Conservation (phyloP, 1,140 invertebrate species). For the Eurosta solidaginis region DNA sequence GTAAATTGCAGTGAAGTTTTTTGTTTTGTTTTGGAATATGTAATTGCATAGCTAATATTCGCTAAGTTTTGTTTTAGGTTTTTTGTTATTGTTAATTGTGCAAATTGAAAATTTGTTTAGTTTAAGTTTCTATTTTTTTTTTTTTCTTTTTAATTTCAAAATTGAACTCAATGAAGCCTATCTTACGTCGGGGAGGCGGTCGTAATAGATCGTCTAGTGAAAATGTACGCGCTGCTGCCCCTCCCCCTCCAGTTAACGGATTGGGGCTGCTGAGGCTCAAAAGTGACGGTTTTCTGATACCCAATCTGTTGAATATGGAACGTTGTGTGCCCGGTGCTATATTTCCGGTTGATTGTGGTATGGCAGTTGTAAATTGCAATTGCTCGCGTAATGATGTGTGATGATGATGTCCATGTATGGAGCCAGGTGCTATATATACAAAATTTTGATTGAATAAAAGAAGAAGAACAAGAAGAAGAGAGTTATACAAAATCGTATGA, state of each 20-base stretch:
- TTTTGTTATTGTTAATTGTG: constrained; percentile 17
- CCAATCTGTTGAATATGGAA: constrained; percentile 74
- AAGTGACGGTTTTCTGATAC: constrained; percentile 79
- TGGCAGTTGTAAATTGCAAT: constrained; percentile 46
- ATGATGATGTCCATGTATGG: constrained; percentile 43
- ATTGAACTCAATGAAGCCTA: constrained; percentile 39
- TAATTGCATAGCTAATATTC: background rate
- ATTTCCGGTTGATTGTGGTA: constrained; percentile 54
- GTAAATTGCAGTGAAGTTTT: constrained; percentile 17
- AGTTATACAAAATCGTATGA: background rate
- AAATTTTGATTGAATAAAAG: background rate
- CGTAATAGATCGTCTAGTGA: constrained; percentile 81
- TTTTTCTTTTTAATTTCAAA: constrained; percentile 29
- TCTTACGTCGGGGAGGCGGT: constrained; percentile 74
- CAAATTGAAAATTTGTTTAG: background rate
- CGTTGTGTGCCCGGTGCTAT: constrained; percentile 62
- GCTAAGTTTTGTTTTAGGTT: background rate
- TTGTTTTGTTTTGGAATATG: background rate
- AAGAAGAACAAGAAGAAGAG: background rate
- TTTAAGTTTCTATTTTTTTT: constrained; percentile 21
- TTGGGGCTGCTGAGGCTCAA: constrained; percentile 71
- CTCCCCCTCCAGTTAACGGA: constrained; percentile 53
- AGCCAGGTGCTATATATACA: constrained; percentile 37
- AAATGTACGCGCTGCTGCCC: constrained; percentile 71
- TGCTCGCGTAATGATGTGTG: constrained; percentile 43